Evolutionary conservation across 2,888 invertebrate species (phyloP).

Genomic region (Bedellia somnulentella): DNA sequence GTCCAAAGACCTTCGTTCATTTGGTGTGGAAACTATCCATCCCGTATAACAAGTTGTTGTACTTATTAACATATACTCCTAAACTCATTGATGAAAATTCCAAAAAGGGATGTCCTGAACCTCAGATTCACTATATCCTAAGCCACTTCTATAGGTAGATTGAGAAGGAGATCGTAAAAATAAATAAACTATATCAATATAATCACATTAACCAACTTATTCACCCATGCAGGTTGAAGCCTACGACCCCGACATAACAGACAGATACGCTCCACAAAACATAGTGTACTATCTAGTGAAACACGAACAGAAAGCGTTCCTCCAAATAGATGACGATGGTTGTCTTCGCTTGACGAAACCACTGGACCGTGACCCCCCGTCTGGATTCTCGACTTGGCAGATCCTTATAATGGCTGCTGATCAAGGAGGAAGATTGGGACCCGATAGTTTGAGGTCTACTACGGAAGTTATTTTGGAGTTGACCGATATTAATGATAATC

Average conservation of each 20-base stretch:
- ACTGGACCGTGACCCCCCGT: constrained; percentile 86
- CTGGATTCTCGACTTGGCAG: constrained; percentile 81
- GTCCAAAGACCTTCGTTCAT: too few species aligned
- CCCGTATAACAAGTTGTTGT: too few species aligned
- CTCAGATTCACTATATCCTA: too few species aligned
- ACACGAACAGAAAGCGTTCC: constrained; percentile 68
- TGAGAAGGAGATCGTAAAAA: too few species aligned
- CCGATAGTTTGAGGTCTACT: constrained; percentile 63
- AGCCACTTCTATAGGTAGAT: too few species aligned
- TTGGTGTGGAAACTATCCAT: too few species aligned
- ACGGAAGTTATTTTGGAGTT: constrained; percentile 70
- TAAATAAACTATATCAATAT: too few species aligned
- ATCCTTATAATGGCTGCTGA: constrained; percentile 76
- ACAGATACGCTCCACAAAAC: constrained; percentile 72
- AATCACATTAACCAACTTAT: too few species aligned
- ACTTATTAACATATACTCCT: too few species aligned
- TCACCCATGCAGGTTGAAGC: constrained; percentile 61
- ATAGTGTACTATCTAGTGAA: constrained; percentile 77
- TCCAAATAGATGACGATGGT: constrained; percentile 74
- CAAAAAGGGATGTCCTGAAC: too few species aligned
- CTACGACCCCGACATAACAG: constrained; percentile 84
- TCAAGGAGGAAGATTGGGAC: constrained; percentile 63
- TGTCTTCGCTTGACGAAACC: constrained; percentile 75
- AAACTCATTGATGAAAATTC: too few species aligned
- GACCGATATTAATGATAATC: constrained; percentile 92